These are phyloP conservation scores for Eulemur rubriventer DNA, from an alignment of 2,797 vertebrate genomes.

Conservation along the genomic window DNA sequence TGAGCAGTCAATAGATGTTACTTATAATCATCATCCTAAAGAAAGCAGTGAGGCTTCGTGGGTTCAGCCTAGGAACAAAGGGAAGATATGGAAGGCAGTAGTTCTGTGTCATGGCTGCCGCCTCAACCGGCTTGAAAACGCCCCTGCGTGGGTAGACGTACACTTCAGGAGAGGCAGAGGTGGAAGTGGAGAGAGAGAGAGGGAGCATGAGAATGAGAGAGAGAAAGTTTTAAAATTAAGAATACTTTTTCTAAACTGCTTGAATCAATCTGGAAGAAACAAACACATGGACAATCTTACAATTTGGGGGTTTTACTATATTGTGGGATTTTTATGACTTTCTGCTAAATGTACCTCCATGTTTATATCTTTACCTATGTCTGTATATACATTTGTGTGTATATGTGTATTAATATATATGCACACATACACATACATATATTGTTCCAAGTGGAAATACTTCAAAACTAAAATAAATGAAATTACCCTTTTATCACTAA, in stretches of 20 bases:
- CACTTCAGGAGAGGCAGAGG: background rate
- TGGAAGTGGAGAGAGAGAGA: background rate
- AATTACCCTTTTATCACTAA: background rate
- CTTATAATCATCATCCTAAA: background rate
- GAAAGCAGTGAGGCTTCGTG: background rate
- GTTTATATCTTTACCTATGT: background rate
- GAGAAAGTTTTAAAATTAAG: background rate
- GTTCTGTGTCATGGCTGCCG: background rate
- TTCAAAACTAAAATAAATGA: background rate
- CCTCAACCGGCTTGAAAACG: background rate
- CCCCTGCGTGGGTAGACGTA: background rate
- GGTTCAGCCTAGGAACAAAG: background rate
- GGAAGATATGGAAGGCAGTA: too few species aligned
- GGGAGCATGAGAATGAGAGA: too few species aligned
- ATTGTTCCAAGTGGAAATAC: background rate
- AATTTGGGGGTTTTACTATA: background rate
- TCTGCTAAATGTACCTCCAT: background rate
- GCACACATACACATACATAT: too few species aligned
- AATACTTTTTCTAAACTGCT: background rate
- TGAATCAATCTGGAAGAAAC: background rate
- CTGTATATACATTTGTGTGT: background rate
- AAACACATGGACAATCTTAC: background rate
- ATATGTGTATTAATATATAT: too few species aligned
- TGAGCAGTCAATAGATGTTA: background rate
- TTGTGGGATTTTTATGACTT: background rate